These are phyloP conservation scores for Phycodurus eques DNA, from an alignment of 2,113 vertebrate species.

Conservation along the genomic window DNA sequence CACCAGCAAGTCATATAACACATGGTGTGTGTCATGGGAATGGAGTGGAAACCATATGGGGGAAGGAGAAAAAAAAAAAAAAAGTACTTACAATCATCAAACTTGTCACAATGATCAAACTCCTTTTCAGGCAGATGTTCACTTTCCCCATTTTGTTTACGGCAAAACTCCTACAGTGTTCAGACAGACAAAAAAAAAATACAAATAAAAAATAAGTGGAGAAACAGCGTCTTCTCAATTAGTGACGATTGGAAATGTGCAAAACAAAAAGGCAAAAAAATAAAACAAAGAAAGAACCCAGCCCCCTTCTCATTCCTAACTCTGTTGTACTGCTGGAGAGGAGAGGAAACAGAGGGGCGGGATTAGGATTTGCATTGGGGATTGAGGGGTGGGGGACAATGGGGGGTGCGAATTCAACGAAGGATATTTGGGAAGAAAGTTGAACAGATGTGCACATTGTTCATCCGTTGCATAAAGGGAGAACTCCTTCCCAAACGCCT, in stretches of 20 bases:
- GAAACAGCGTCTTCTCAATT: neutral
- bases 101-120: conserved; percentile 17
- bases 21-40: neutral
- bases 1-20: neutral
- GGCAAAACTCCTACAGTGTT: neutral
- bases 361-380: neutral
- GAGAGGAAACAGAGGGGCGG: neutral
- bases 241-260: neutral
- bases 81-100: conserved; percentile 48
- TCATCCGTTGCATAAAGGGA: neutral
- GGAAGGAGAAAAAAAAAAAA: neutral
- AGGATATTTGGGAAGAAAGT: conserved; percentile 4
- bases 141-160: conserved; percentile 42
- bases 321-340: neutral
- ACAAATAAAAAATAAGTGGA: neutral
- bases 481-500: neutral
- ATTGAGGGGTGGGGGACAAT: neutral
- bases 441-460: conserved; percentile 5
- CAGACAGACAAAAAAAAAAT: too few species aligned
- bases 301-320: neutral
- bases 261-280: neutral
- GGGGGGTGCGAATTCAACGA: neutral
- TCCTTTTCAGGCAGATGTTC: conserved; percentile 39
- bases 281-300: neutral
- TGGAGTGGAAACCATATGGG: neutral